These are phyloP conservation scores for Ecdyonurus torrentis DNA, from an alignment of 2,888 invertebrate species.

Conservation along the genomic window DNA sequence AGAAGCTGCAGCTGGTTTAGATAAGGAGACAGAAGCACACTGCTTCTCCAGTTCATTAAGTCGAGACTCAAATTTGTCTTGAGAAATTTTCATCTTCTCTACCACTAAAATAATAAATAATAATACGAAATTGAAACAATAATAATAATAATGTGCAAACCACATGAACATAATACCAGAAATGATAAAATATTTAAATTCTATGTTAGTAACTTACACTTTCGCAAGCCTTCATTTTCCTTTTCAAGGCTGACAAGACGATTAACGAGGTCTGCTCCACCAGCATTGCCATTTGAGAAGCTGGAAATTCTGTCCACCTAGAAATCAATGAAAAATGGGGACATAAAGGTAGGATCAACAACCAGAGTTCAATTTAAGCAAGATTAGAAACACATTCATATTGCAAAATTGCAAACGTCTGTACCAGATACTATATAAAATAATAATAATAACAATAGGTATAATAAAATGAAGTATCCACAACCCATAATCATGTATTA, in stretches of 20 bases:
- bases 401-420: too few relatives aligned
- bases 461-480: too few relatives aligned
- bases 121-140: neutral
- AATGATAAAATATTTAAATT: neutral
- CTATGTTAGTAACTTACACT: slow-evolving; percentile 18
- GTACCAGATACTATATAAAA: too few relatives aligned
- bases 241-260: slow-evolving; percentile 39
- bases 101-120: slow-evolving; percentile 7
- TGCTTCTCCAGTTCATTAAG: slow-evolving; percentile 31
- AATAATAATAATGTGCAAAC: neutral
- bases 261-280: slow-evolving; percentile 32
- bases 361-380: too few relatives aligned
- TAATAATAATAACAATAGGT: too few relatives aligned
- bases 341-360: too few relatives aligned
- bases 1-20: slow-evolving; percentile 23
- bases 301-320: slow-evolving; percentile 45
- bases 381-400: too few relatives aligned
- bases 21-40: slow-evolving; percentile 20
- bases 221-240: slow-evolving; percentile 34
- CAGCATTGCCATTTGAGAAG: slow-evolving; percentile 25
- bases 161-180: neutral
- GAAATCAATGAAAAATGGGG: slow-evolving; percentile 19
- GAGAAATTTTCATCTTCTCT: slow-evolving; percentile 1
- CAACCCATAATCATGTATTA: too few relatives aligned
- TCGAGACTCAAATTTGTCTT: slow-evolving; percentile 25